phyloP scores from a whole-genome alignment of 2,113 vertebrate genomes.

The Micronycteris hirsuta region DNA sequence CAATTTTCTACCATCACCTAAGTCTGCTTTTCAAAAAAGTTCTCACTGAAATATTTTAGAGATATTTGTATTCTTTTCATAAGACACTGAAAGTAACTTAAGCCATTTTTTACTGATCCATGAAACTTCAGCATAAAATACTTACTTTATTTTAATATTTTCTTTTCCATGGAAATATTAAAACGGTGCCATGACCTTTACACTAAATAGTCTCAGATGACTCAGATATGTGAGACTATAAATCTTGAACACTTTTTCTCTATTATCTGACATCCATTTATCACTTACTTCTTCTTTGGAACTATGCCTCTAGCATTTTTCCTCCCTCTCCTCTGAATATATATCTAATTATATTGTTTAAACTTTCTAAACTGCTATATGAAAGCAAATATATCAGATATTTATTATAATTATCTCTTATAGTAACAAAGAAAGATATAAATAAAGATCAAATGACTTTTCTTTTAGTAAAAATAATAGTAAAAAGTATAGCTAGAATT shows the following conservation, averaged over 20 bases:
- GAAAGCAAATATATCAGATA: neutral
- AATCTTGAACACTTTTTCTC: neutral
- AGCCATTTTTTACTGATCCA: neutral
- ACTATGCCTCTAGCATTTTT: neutral
- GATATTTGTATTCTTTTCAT: neutral
- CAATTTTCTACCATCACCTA: constrained; percentile 6
- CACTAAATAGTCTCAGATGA: neutral
- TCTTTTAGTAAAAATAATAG: neutral
- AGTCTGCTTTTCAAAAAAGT: neutral
- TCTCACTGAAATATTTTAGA: neutral
- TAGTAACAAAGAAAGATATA: neutral
- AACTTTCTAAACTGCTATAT: neutral
- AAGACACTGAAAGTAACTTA: neutral
- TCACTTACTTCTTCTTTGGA: neutral
- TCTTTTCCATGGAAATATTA: neutral
- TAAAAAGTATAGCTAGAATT: neutral
- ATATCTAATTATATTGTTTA: neutral
- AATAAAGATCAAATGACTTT: neutral
- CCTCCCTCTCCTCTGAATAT: neutral
- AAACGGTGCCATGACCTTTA: neutral
- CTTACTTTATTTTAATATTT: neutral
- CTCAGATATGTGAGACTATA: neutral
- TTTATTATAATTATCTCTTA: neutral
- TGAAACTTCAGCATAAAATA: neutral
- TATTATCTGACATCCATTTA: neutral